Base-by-base conservation (phyloP, 1,140 invertebrate species). In the Drosophila busckii region DNA sequence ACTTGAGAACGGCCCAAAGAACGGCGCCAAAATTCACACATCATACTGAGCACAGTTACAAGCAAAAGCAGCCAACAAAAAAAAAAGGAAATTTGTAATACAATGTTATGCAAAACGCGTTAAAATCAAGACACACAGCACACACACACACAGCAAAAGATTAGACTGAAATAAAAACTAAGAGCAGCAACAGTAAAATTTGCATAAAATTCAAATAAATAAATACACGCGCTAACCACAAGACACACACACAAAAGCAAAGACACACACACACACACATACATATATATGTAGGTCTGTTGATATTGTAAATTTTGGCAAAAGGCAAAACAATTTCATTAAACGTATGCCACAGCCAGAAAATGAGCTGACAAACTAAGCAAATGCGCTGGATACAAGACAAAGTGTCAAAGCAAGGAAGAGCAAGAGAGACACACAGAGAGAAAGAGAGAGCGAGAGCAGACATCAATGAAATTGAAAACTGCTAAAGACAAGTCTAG, bases 201-300 rank as follows among this genome's bases (percentile, higher is more conserved):
- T n/a, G n/a, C n/a, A 75, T 82, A 61, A 83, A 82, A 83, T 70
- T 82, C 75, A 76, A 82, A 70, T 83, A 82, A 75, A 82, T 66
- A 82, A 58, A 75, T 65, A 69, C 64, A 75, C 69, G 65, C 64
- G 49, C 66, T 40, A 41, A 32, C 31, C 26, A 45, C 42, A 48
- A n/a, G 32, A 52, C 23, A 55, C 12, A 61, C 19, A 46, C 8
- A 26, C 34, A 23, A 49, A 23, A 53, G 28, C 7, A 37, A 4
- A 9, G 8, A 17, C 17, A 17, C 8, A 45, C n/a, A 28, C 26
- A 54, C 34, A 22, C 16, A 40, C 7, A 45, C 12, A 63, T 31
- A 46, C 41, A 37, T 17, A 20, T 19, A 46, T 19, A 42, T 13
- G 20, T 32, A 17, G 8, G 22, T 7, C 22, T 28, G 44, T 25